A percentile compares a stretch with the other conserved stretches of the same genome.
Evolutionary conservation across 2,888 invertebrate species (phyloP).

Genomic region (Drosophila niveifrons): DNA sequence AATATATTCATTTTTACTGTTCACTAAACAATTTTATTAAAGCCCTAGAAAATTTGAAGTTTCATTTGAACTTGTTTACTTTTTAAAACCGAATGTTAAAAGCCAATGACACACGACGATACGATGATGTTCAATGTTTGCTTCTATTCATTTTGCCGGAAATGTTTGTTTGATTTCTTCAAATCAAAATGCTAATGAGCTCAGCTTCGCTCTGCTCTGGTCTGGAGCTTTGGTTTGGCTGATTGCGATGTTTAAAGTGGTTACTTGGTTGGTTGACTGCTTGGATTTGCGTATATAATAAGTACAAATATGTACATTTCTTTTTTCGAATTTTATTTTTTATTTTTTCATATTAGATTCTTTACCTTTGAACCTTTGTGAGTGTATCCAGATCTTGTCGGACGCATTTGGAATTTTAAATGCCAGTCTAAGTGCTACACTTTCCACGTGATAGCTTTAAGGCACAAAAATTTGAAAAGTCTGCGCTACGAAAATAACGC

Average conservation of each 20-base stretch:
- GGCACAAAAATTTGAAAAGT: conserved; percentile 44
- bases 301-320: conserved; percentile 49
- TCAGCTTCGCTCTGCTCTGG: conserved; percentile 16
- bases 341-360: conserved; percentile 59
- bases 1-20: no score
- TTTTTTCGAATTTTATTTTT: conserved; percentile 11
- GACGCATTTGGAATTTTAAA: conserved; percentile 63
- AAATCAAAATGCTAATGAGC: conserved; percentile 74
- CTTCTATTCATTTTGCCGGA: conserved; percentile 53
- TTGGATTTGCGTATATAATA: conserved; percentile 39
- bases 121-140: conserved; percentile 55
- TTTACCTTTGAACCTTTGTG: conserved; percentile 73
- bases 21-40: no score
- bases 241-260: conserved; percentile 54
- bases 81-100: conserved; percentile 17
- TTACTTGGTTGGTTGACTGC: conserved; percentile 39
- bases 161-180: conserved; percentile 65
- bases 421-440: conserved; percentile 52
- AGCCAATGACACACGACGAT: conserved; percentile 54
- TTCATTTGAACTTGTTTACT: neutral
- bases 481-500: conserved; percentile 39
- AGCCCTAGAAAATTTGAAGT: no score
- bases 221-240: conserved; percentile 27
- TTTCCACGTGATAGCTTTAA: conserved; percentile 61
- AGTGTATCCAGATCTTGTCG: conserved; percentile 28